Conservation (phyloP, 2,113 vertebrate genomes). For the Henicopernis longicauda region DNA sequence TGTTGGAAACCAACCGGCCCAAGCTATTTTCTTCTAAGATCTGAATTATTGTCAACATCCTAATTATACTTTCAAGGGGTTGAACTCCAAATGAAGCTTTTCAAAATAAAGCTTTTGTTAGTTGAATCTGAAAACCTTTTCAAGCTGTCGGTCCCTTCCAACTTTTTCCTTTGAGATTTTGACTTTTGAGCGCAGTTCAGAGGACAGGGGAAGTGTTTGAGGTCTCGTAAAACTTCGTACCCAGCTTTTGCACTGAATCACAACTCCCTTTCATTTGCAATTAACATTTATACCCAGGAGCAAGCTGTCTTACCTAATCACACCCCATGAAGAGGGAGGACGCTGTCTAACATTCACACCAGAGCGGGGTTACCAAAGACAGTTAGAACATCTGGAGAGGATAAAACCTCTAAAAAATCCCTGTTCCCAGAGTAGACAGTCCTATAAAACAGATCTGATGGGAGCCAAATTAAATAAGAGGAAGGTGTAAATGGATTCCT, state of each 20-base stretch:
- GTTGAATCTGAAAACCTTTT: not conserved
- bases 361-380: not conserved
- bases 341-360: not conserved
- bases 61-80: not conserved
- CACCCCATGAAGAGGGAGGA: not conserved
- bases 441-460: conserved; percentile 9
- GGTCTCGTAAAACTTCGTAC: not conserved
- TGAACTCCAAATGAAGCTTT: not conserved
- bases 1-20: not conserved
- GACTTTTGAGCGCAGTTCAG: not conserved
- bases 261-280: not conserved
- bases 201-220: not conserved
- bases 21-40: not conserved
- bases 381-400: conserved; percentile 30
- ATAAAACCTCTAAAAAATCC: not conserved
- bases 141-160: not conserved
- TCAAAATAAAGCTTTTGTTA: not conserved
- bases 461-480: conserved; percentile 5
- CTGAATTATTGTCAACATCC: not conserved
- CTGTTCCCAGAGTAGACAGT: not conserved
- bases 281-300: not conserved
- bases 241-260: not conserved
- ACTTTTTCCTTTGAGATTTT: not conserved
- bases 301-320: not conserved
- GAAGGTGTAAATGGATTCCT: conserved; percentile 12